Conservation (phyloP, 2,113 vertebrate species). For the Stigmatopora argus region DNA sequence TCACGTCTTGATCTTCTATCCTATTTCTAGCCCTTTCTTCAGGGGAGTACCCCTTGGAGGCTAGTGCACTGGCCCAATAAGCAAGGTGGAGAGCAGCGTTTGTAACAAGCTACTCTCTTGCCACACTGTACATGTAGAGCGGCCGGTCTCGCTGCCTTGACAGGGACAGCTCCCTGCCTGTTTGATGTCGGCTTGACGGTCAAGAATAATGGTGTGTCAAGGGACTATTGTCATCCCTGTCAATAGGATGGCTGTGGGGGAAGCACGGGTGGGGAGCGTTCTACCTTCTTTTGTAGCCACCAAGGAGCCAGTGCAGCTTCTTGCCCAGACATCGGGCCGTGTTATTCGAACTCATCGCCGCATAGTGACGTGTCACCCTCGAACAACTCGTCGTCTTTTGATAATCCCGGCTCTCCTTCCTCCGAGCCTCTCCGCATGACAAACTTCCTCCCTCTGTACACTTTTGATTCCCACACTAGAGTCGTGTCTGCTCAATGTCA, state of each 20-base stretch:
- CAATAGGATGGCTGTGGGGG: constrained; percentile 87
- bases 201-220: constrained; percentile 98
- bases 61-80: constrained; percentile 78
- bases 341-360: constrained; percentile 71
- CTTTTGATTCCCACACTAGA: constrained; percentile 59
- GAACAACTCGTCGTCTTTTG: constrained; percentile 62
- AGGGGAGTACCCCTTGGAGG: constrained; percentile 75
- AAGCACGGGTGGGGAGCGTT: constrained; percentile 2
- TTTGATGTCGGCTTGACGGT: constrained; percentile 95
- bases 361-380: constrained; percentile 69
- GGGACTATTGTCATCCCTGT: constrained; percentile 98
- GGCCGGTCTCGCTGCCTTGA: constrained; percentile 83
- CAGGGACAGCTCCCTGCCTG: constrained; percentile 83
- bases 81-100: constrained; percentile 85
- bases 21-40: constrained; percentile 51
- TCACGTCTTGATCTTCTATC: constrained; percentile 65
- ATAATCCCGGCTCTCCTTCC: constrained; percentile 42
- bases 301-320: constrained; percentile 57
- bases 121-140: constrained; percentile 61
- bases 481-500: constrained; percentile 78
- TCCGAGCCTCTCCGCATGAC: constrained; percentile 29
- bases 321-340: constrained; percentile 65
- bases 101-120: constrained; percentile 78
- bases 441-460: constrained; percentile 40
- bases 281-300: constrained; percentile 70